Conservation (phyloP, 2,888 invertebrate species). For the Thereva nobilitata region DNA sequence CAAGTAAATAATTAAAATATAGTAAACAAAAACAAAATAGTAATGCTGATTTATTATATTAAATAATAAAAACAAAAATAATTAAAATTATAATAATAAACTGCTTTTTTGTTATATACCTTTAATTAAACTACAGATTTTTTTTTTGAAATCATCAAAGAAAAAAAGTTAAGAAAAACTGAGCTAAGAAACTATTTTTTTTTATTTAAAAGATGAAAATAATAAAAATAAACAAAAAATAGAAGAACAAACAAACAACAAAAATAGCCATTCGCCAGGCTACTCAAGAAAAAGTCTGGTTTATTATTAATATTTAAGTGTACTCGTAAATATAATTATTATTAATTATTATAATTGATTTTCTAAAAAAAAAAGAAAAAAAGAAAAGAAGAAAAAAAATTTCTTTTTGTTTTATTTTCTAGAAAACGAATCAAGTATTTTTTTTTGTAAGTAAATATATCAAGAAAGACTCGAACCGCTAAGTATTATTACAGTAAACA, state of each 20-base stretch:
- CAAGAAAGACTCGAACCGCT: constrained; percentile 56
- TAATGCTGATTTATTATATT: constrained; percentile 13
- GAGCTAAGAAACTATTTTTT: not conserved
- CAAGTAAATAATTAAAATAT: not conserved
- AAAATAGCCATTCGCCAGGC: constrained; percentile 26
- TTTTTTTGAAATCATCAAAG: not conserved
- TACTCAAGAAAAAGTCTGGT: constrained; percentile 18
- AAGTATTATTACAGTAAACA: constrained; percentile 51
- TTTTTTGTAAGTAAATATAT: constrained; percentile 30
- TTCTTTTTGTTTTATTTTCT: not conserved
- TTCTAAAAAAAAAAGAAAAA: not conserved
- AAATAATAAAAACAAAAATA: constrained; percentile 9
- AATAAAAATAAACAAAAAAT: not conserved
- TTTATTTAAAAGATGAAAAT: not conserved
- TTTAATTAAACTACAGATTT: not conserved
- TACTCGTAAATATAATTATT: constrained; percentile 28
- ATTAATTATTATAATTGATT: constrained; percentile 18
- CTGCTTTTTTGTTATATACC: too few relatives aligned
- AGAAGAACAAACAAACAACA: not conserved
- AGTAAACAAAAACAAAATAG: constrained; percentile 22
- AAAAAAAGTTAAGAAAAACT: constrained; percentile 6
- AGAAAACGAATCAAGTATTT: constrained; percentile 1
- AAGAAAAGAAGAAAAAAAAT: not conserved
- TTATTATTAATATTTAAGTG: constrained; percentile 32
- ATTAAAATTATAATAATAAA: not conserved